Conservation (phyloP, 2,113 vertebrate genomes). For the Tragelaphus buxtoni region DNA sequence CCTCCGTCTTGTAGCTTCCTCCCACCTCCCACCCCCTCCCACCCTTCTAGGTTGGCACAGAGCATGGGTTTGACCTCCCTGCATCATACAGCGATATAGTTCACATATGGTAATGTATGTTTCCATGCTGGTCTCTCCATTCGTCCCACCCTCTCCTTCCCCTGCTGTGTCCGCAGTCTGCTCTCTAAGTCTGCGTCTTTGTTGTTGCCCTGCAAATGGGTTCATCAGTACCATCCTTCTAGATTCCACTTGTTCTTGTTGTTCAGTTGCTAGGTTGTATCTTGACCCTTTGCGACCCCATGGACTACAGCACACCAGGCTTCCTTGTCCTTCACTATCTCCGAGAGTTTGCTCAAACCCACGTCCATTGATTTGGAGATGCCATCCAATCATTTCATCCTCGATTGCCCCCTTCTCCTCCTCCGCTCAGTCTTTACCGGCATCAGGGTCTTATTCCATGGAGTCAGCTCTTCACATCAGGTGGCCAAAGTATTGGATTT, state of each 20-base stretch:
- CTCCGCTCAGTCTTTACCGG: not conserved
- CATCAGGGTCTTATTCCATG: not conserved
- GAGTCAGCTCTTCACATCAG: not conserved
- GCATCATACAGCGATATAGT: fast-evolving
- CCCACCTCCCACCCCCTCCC: not conserved
- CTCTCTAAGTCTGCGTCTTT: fast-evolving
- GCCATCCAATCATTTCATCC: not conserved
- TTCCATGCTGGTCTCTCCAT: not conserved
- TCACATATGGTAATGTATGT: not conserved
- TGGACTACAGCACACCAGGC: not conserved
- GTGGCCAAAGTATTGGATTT: not conserved
- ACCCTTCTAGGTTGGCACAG: not conserved
- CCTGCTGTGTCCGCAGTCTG: not conserved
- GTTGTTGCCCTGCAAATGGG: not conserved
- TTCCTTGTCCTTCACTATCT: not conserved
- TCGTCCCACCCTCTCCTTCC: not conserved
- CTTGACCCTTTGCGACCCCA: not conserved
- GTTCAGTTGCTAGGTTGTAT: not conserved
- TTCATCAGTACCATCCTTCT: not conserved
- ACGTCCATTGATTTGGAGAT: not conserved
- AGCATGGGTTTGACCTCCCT: not conserved
- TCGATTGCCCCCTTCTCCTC: not conserved
- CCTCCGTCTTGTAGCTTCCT: not conserved
- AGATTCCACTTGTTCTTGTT: not conserved
- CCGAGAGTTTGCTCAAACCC: not conserved